Evolutionary conservation across 2,888 invertebrate genomes (phyloP).

Genomic region (Andricus quercusramuli): DNA sequence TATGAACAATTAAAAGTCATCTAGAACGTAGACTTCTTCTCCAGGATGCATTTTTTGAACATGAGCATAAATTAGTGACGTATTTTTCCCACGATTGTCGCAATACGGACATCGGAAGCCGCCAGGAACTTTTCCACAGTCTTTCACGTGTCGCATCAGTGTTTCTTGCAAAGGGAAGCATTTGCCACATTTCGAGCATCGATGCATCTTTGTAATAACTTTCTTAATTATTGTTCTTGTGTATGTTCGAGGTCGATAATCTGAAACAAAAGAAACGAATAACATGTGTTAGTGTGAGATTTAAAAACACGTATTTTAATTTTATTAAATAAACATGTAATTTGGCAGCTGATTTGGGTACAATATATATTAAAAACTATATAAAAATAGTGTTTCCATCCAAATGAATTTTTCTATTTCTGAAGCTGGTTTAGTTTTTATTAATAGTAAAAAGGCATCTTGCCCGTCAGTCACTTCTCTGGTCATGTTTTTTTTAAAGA

Average conservation of each 20-base stretch:
- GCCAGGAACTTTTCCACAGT: constrained; percentile 68
- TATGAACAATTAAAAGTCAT: constrained; percentile 20
- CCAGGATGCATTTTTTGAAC: constrained; percentile 66
- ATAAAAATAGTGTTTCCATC: no score
- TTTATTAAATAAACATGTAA: not conserved
- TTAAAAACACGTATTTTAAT: not conserved
- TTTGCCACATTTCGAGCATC: constrained; percentile 71
- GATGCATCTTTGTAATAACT: constrained; percentile 37
- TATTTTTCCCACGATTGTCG: constrained; percentile 65
- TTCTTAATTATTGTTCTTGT: constrained; percentile 9
- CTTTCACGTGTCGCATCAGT: constrained; percentile 70
- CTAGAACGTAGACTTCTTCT: constrained; percentile 60
- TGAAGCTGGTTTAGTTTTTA: no score
- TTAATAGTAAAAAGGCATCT: no score
- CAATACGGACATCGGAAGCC: constrained; percentile 73
- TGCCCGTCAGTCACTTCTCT: no score
- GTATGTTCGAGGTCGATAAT: not conserved
- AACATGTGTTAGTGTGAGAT: not conserved
- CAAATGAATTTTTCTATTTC: no score
- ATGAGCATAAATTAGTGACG: constrained; percentile 67
- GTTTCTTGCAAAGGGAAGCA: constrained; percentile 68
- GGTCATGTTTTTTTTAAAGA: no score
- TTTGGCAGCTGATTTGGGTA: no score
- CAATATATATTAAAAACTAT: no score
- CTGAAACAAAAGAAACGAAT: constrained; percentile 6